Base-by-base conservation (phyloP, 2,113 vertebrate genomes). In the Larimichthys polyactis region DNA sequence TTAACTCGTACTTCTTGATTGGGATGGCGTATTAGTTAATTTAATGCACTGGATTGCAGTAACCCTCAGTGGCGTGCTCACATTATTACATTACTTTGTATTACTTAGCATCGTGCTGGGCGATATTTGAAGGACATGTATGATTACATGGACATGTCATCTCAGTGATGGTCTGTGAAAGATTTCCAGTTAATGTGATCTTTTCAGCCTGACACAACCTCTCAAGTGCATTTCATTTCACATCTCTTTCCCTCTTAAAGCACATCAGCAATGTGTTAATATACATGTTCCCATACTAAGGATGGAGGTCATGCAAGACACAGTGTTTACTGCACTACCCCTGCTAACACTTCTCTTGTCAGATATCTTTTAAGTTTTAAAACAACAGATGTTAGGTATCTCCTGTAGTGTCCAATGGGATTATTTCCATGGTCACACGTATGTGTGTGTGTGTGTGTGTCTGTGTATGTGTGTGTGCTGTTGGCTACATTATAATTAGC, bases 141-240 rank as follows among this genome's bases (percentile, higher is more conserved):
- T 72, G 51, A 80, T 80, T 64, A 81, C 73, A 65, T 49, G 63
- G 62, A 71, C n/a, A 27, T 80, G 66, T 73, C 22, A 51, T 77
- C 5, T 75, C 48, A 2, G 3, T 78, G 44, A 76, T 69, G 69
- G 71, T 57, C 32, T 71, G 68, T 49, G 67, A 71, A 71, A 89
- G 64, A 82, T 78, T 19, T 87, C 20, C 40, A 67, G 74, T 88
- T 85, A 69, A 44, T 51, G 1, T 65, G 48, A 8, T 81, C 52
- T 74, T 40, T 65, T 67, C 54, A 78, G 49, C 17, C 49, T 54
- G 65, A 75, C 69, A 65, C 24, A 51, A 43, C 32, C 29, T 49
- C 46, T 81, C 11, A 60, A 48, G 17, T 11, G n/a, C 43, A 54
- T 62, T 66, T 78, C 17, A 79, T 77, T 75, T 49, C 5, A 5